A percentile compares a stretch with the other conserved stretches of the same genome.
Conservation (phyloP, 2,888 invertebrate genomes). For the Hydriomena furcata region DNA sequence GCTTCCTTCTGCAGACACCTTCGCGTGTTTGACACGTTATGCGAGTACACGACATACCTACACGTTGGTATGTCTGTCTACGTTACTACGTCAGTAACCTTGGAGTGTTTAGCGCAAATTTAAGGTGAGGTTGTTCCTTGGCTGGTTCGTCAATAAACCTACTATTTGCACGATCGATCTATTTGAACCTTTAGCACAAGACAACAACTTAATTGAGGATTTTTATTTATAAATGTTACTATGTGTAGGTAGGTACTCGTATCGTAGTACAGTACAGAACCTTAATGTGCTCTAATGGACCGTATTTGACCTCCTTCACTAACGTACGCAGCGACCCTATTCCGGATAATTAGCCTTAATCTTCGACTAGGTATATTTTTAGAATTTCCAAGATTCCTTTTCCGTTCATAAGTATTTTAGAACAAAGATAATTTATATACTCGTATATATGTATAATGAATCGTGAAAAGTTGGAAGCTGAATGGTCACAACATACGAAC, state of each 20-base stretch:
- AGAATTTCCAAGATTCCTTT: constrained; percentile 13
- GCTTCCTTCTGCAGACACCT: constrained; percentile 57
- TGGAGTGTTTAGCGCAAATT: constrained; percentile 42
- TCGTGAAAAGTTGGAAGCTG: not conserved
- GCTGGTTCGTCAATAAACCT: constrained; percentile 21
- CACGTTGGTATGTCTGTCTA: constrained; percentile 35
- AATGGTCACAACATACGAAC: constrained; percentile 8
- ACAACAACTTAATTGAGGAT: not conserved
- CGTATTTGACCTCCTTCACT: constrained; percentile 45
- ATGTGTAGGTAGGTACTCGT: not conserved
- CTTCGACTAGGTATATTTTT: constrained; percentile 24
- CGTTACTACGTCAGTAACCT: constrained; percentile 43
- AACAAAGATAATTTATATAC: no score
- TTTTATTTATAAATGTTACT: not conserved
- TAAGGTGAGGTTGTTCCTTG: constrained; percentile 42
- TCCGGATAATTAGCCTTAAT: constrained; percentile 41
- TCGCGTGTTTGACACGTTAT: constrained; percentile 40
- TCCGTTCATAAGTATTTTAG: not conserved
- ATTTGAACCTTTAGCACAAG: constrained; percentile 16
- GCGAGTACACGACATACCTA: constrained; percentile 1
- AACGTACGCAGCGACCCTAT: constrained; percentile 40
- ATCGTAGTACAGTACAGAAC: constrained; percentile 18
- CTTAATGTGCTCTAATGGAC: constrained; percentile 39
- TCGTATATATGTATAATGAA: no score
- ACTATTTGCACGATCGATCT: constrained; percentile 24